Evolutionary conservation across 2,888 invertebrate genomes (phyloP).

Genomic region (Brassicogethes aeneus): DNA sequence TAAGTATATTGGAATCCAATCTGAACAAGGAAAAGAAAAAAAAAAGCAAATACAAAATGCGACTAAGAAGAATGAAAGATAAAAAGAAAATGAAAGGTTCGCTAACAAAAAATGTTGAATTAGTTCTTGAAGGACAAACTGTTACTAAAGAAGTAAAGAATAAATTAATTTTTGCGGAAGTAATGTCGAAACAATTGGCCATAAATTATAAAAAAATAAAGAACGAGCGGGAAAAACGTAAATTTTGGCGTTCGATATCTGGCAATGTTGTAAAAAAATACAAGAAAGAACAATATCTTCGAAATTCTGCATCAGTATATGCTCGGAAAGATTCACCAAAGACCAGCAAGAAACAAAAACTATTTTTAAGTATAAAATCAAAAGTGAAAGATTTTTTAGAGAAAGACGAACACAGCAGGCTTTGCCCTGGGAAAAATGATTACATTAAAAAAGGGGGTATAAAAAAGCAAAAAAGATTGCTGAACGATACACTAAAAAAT

Average conservation of each 20-base stretch:
- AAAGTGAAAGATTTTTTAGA: neutral
- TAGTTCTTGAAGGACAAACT: neutral
- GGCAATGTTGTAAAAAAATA: neutral
- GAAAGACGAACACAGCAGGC: neutral
- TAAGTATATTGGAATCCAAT: neutral
- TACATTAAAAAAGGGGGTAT: no score
- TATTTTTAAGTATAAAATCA: no score
- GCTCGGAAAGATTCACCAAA: neutral
- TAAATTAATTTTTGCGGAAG: neutral
- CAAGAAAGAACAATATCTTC: neutral
- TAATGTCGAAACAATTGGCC: slow-evolving; percentile 1
- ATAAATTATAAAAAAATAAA: neutral
- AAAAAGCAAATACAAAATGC: neutral
- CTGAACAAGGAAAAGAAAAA: neutral
- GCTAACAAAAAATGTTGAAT: neutral
- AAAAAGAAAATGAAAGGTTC: neutral
- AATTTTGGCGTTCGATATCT: neutral
- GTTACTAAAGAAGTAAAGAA: neutral
- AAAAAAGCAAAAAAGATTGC: neutral
- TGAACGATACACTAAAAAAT: neutral
- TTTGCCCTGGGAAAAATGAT: no score
- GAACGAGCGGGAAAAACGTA: slow-evolving; percentile 1
- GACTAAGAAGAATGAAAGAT: neutral
- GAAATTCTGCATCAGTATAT: neutral
- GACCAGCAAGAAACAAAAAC: neutral